These are phyloP conservation scores for Chromis chromis DNA, from an alignment of 2,797 vertebrate genomes.

Conservation along the genomic window DNA sequence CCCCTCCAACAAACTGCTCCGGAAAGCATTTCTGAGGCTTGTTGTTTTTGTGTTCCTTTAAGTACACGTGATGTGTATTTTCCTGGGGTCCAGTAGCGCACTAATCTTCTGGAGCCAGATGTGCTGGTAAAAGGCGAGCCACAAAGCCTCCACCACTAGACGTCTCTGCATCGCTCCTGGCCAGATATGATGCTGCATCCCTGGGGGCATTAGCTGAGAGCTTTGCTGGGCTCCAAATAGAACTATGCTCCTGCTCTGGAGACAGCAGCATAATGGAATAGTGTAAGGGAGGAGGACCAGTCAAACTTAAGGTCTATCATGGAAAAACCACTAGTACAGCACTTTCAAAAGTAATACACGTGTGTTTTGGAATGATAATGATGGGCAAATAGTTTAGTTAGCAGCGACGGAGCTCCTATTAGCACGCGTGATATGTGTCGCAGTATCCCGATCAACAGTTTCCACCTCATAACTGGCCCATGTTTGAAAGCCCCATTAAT, in stretches of 20 bases:
- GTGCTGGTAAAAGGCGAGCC: conserved; percentile 79
- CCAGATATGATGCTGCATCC: conserved; percentile 82
- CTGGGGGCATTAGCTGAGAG: conserved; percentile 81
- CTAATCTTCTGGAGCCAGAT: conserved; percentile 83
- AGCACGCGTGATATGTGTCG: neutral
- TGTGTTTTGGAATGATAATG: conserved; percentile 62
- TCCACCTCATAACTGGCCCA: conserved; percentile 37
- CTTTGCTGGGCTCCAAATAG: conserved; percentile 81
- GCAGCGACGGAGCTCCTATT: neutral
- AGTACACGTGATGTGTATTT: conserved; percentile 78
- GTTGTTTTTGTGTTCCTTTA: conserved; percentile 76
- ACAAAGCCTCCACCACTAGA: conserved; percentile 82
- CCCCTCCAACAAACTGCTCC: conserved; percentile 47
- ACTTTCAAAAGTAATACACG: conserved; percentile 61
- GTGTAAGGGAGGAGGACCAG: conserved; percentile 63
- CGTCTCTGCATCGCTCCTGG: conserved; percentile 81
- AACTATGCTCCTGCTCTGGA: conserved; percentile 78
- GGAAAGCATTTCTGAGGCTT: conserved; percentile 64
- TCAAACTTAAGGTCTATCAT: conserved; percentile 71
- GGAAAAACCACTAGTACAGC: conserved; percentile 55
- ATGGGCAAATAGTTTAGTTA: conserved; percentile 44
- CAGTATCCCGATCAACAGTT: conserved; percentile 37
- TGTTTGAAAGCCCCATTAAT: conserved; percentile 52
- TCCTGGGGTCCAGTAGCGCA: conserved; percentile 76
- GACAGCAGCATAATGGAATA: conserved; percentile 76